Conservation (phyloP, 2,888 invertebrate genomes). For the Cenopis cana region DNA sequence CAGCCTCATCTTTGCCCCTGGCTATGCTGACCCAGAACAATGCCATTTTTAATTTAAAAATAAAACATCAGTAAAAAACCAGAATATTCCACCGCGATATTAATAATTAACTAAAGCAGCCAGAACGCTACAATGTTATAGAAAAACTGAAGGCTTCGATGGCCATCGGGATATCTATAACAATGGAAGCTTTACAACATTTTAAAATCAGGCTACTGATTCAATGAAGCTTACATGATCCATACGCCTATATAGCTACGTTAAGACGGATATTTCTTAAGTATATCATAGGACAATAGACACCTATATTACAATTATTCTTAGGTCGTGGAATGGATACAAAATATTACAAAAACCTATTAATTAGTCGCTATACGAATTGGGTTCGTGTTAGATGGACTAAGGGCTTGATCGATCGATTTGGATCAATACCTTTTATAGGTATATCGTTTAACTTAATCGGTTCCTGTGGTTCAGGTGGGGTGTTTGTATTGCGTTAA, state of each 20-base stretch:
- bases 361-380: conserved; percentile 46
- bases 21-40: no score
- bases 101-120: neutral
- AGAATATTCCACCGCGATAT: neutral
- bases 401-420: conserved; percentile 23
- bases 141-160: conserved; percentile 4
- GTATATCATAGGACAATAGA: conserved; percentile 76
- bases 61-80: neutral
- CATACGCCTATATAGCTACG: conserved; percentile 71
- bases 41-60: no score
- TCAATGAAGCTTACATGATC: conserved; percentile 31
- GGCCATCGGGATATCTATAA: conserved; percentile 6
- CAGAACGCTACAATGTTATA: conserved; percentile 17
- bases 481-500: neutral
- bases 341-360: conserved; percentile 79
- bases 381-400: conserved; percentile 21
- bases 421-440: conserved; percentile 15
- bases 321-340: conserved; percentile 80
- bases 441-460: neutral
- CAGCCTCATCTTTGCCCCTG: no score
- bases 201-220: conserved; percentile 14
- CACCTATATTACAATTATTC: conserved; percentile 76
- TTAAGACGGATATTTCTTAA: conserved; percentile 81
- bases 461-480: neutral
- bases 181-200: neutral